Evolutionary conservation across 2,888 invertebrate genomes (phyloP).

Genomic region (Eristalis pertinax): DNA sequence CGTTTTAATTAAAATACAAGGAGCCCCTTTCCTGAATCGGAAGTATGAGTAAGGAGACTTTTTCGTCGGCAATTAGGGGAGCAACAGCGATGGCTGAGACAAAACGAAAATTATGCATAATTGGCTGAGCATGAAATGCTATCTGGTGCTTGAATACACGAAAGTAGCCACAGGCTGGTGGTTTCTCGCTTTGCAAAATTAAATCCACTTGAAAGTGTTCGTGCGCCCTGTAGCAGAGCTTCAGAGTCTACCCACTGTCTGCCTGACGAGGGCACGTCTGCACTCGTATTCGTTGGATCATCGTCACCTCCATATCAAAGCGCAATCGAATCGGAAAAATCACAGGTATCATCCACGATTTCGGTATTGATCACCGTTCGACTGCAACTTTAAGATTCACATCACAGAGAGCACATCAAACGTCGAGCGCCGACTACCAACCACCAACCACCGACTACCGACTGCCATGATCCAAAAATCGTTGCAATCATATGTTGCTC

Average conservation of each 20-base stretch:
- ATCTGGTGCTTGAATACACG: background rate
- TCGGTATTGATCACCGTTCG: slow-evolving; percentile 42
- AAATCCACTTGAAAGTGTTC: background rate
- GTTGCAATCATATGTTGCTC: slow-evolving; percentile 61
- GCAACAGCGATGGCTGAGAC: background rate
- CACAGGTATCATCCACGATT: background rate
- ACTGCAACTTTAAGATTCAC: slow-evolving; percentile 47
- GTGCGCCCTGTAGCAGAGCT: no score
- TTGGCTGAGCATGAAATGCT: slow-evolving; percentile 26
- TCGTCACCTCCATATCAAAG: background rate
- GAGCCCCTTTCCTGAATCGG: background rate
- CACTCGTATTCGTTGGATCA: background rate
- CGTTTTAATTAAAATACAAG: slow-evolving; percentile 67
- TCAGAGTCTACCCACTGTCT: background rate
- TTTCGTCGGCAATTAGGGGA: slow-evolving; percentile 12
- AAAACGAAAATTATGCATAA: background rate
- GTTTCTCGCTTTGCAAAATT: background rate
- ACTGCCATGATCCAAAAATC: slow-evolving; percentile 49
- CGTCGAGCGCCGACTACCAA: slow-evolving; percentile 23
- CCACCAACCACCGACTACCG: slow-evolving; percentile 3
- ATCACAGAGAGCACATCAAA: slow-evolving; percentile 54
- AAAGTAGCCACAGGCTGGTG: background rate
- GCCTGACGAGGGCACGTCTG: background rate
- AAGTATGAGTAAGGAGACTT: slow-evolving; percentile 10
- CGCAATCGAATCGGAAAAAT: background rate